Evolutionary conservation across 2,888 invertebrate species (phyloP), one percentile per base, ranked within the genome.

Genomic region (Dicyrtoma fusca): DNA sequence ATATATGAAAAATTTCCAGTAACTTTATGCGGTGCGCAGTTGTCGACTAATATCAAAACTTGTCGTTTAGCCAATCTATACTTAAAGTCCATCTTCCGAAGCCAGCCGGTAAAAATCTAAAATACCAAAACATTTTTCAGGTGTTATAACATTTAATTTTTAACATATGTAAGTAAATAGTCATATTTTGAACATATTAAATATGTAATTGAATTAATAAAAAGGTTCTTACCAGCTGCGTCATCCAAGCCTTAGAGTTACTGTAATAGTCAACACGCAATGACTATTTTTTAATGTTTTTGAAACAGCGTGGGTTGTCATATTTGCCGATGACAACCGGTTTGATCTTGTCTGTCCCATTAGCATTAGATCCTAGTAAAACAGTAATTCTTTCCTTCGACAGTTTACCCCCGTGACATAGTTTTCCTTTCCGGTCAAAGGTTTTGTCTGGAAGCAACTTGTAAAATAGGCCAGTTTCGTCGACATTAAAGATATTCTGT

Each of bases 161-260:
- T n/a, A n/a, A n/a, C n/a, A n/a, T n/a, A n/a, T n/a, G n/a, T n/a
- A n/a, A n/a, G n/a, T n/a, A n/a, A n/a, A n/a, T n/a, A n/a, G n/a
- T n/a, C n/a, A n/a, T n/a, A n/a, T n/a, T n/a, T n/a, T n/a, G n/a
- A n/a, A n/a, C n/a, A n/a, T n/a, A n/a, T n/a, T n/a, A n/a, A n/a
- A n/a, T n/a, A n/a, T n/a, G n/a, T n/a, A n/a, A n/a, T n/a, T n/a
- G n/a, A n/a, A n/a, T n/a, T n/a, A n/a, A n/a, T n/a, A n/a, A n/a
- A n/a, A n/a, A n/a, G n/a, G n/a, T n/a, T n/a, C 34, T 34, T 42
- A 82, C 62, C 74, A 77, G 71, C 17, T 75, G 75, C 63, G 82
- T 83, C 82, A 84, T 83, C 83, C 83, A 83, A 21, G 82, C 80
- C 71, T 75, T 82, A 34, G 69, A 65, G 59, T 80, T 79, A 11